Evolutionary conservation across 2,113 vertebrate genomes (phyloP), one percentile per base, ranked within the genome.

Genomic region (Cephalopterus ornatus): DNA sequence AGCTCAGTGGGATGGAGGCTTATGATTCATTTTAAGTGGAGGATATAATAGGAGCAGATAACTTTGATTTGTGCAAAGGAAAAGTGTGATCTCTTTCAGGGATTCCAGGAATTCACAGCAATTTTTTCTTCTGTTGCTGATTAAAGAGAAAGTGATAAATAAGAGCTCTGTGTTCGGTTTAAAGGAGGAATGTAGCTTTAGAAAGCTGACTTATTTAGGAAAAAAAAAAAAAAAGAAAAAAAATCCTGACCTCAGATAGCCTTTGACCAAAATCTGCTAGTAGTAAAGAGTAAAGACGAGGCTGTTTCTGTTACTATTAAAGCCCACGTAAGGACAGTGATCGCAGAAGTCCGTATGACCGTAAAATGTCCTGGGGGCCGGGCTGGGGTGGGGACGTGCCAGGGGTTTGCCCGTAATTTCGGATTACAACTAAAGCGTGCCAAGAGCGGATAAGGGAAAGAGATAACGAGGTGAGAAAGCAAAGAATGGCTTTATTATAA

Each of bases 121-220:
- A 56, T 8, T 89, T 93, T 94, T 93, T 65, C 76, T 93, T 33
- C 65, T 88, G 55, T 59, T 86, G 65, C 77, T 90, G 79, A 85
- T 94, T 92, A 92, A 96, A 96, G 67, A 41, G 76, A 92, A 88
- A 91, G 59, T 87, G 80, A 90, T 93, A 95, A 96, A 74, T 91
- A 95, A 86, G 76, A 82, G 66, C 61, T 93, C 76, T 66, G 44
- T 68, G 83, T 35, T 95, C 8, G 1, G 26, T 88, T 81, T 91
- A 76, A 93, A 92, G 74, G 63, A 93, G 65, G 76, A 94, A 81
- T 15, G 80, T 84, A 52, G 70, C 86, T 94, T 93, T 80, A 88
- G 88, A 92, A 89, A 78, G 68, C 79, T 84, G 88, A 72, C 19
- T 93, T 93, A 59, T 71, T 96, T 82, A 53, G 58, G 20, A 8